phyloP scores from a whole-genome alignment of 2,113 vertebrate species.

The Euleptes europaea region DNA sequence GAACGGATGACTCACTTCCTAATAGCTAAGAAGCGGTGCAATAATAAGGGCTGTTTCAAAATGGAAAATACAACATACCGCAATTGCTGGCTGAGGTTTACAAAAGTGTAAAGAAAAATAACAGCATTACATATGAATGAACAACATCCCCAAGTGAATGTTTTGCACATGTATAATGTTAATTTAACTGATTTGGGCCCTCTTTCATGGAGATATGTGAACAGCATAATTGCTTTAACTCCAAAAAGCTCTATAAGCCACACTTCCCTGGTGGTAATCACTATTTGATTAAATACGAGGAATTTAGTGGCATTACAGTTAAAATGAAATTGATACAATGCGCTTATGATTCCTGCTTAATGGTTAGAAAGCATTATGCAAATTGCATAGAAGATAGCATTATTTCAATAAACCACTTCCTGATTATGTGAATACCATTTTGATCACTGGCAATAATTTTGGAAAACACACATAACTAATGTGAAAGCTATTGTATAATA shows the following conservation, averaged over 20 bases:
- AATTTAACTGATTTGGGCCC: slow-evolving; percentile 23
- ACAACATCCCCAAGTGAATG: slow-evolving; percentile 19
- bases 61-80: not conserved
- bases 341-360: not conserved
- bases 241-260: not conserved
- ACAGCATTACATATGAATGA: not conserved
- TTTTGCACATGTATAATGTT: slow-evolving; percentile 18
- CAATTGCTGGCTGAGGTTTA: not conserved
- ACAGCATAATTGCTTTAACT: not conserved
- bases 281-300: slow-evolving; percentile 24
- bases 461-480: not conserved
- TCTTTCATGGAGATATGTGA: slow-evolving; percentile 7
- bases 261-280: not conserved
- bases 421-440: not conserved
- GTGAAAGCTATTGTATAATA: not conserved
- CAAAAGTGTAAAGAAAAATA: not conserved
- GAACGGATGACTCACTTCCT: not conserved
- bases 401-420: not conserved
- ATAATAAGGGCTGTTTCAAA: not conserved
- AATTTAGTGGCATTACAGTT: not conserved
- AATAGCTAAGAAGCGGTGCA: not conserved
- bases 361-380: not conserved
- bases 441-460: not conserved
- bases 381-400: not conserved
- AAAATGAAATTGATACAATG: not conserved